phyloP scores from a whole-genome alignment of 2,888 invertebrate species.

The Orchestes rusci region DNA sequence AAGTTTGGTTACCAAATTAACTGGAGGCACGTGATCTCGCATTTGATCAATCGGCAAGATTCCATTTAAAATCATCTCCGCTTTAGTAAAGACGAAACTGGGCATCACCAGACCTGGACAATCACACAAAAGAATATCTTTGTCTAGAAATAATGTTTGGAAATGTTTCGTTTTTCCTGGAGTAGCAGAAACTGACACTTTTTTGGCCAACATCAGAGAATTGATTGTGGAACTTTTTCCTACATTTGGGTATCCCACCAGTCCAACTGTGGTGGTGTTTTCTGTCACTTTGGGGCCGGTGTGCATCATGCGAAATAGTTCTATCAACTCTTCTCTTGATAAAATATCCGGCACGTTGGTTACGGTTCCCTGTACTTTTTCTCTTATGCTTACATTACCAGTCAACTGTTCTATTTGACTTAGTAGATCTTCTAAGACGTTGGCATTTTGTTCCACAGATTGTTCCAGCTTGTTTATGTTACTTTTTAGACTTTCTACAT shows the following conservation, averaged over 20 bases:
- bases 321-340: conserved; percentile 61
- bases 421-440: conserved; percentile 51
- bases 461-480: conserved; percentile 49
- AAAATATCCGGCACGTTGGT: conserved; percentile 55
- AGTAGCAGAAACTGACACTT: conserved; percentile 92
- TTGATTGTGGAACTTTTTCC: conserved; percentile 99
- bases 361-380: conserved; percentile 13
- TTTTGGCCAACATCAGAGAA: conserved; percentile 75
- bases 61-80: conserved; percentile 91
- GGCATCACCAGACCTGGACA: conserved; percentile 99
- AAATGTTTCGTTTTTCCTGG: conserved; percentile 99
- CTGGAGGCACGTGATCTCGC: conserved; percentile 85
- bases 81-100: conserved; percentile 88
- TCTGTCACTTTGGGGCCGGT: conserved; percentile 43
- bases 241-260: conserved; percentile 99
- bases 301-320: conserved; percentile 60
- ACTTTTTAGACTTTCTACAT: conserved; percentile 7
- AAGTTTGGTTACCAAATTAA: conserved; percentile 68
- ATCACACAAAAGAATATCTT: conserved; percentile 81
- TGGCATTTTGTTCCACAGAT: conserved; percentile 50
- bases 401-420: conserved; percentile 44
- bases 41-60: conserved; percentile 97
- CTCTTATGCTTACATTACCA: conserved; percentile 23
- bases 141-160: conserved; percentile 72
- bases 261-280: conserved; percentile 71